A percentile compares a stretch with the other conserved stretches of the same genome.
phyloP scores from a whole-genome alignment of 2,113 vertebrate genomes.

The Hydropotes inermis region DNA sequence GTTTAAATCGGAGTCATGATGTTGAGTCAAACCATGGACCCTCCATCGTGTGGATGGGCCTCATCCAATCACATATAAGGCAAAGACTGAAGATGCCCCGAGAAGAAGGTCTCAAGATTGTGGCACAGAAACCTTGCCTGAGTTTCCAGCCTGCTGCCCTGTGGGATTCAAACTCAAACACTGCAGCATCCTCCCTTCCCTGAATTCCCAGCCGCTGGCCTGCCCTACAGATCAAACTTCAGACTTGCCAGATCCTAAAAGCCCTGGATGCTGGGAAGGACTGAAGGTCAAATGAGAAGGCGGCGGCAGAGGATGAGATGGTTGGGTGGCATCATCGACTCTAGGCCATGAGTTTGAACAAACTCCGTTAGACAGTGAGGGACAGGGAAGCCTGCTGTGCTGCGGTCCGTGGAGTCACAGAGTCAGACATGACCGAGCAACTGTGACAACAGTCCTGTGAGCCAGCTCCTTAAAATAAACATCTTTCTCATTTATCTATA shows the following conservation, averaged over 20 bases:
- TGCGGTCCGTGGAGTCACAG: background rate
- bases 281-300: background rate
- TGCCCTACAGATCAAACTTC: background rate
- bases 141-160: background rate
- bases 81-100: background rate
- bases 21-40: background rate
- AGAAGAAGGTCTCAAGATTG: background rate
- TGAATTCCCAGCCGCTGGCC: background rate
- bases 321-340: background rate
- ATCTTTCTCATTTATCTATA: background rate
- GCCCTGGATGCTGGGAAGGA: background rate
- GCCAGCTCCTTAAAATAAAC: background rate
- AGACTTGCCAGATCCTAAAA: background rate
- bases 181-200: background rate
- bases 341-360: background rate
- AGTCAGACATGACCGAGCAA: background rate
- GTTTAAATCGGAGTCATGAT: background rate
- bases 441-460: background rate
- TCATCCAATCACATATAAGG: background rate
- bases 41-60: background rate
- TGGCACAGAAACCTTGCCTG: background rate
- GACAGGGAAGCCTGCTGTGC: background rate
- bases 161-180: background rate
- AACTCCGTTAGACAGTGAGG: background rate
- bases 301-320: background rate